phyloP scores from a whole-genome alignment of 1,140 invertebrate genomes.

The Ladona fulva region DNA sequence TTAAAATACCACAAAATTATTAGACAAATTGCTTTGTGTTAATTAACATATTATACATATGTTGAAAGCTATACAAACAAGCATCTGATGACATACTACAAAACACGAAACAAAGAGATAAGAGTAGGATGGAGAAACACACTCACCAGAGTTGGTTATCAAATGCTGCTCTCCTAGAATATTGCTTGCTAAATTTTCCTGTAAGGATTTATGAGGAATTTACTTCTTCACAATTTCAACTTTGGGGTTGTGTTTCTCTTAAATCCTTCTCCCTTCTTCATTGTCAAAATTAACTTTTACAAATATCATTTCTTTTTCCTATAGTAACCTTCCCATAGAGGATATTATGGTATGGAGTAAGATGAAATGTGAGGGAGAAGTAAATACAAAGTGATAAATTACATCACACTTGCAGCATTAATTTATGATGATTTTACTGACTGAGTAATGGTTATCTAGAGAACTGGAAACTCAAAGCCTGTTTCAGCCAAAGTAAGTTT shows the following conservation, averaged over 20 bases:
- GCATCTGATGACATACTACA: no score
- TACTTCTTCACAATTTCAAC: background rate
- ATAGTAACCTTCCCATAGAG: background rate
- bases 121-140: background rate
- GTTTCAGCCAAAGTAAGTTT: no score
- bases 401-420: no score
- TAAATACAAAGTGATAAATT: no score
- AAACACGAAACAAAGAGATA: background rate
- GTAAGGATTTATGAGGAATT: background rate
- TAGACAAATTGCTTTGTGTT: no score
- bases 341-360: background rate
- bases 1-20: no score
- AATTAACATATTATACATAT: no score
- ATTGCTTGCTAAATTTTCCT: background rate
- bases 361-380: background rate
- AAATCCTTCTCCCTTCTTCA: background rate
- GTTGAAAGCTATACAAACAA: no score
- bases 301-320: background rate
- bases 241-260: background rate
- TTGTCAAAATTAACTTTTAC: background rate
- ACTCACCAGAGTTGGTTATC: background rate
- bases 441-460: no score
- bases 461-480: no score
- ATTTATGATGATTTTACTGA: no score
- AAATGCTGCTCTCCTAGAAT: background rate